These are phyloP conservation scores for Coturnix japonica DNA, from an alignment of 2,113 vertebrate species.

Conservation along the genomic window DNA sequence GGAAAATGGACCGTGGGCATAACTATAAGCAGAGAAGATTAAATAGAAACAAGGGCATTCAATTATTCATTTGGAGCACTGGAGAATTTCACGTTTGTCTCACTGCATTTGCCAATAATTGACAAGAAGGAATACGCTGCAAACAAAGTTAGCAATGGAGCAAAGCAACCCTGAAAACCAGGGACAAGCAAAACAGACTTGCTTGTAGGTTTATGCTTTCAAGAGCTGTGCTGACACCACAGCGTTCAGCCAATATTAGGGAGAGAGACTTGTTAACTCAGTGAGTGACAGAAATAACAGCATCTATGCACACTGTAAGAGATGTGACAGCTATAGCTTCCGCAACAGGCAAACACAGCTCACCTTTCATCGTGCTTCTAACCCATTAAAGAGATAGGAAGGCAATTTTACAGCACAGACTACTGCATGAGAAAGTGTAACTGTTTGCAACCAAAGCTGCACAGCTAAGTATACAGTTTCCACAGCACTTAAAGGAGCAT, in stretches of 20 bases:
- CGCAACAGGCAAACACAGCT: fast-evolving
- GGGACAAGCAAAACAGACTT: too few species aligned
- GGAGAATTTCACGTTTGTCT: background rate
- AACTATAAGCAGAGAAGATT: background rate
- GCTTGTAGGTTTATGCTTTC: background rate
- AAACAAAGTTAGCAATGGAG: background rate
- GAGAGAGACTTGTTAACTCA: fast-evolving
- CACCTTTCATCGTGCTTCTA: background rate
- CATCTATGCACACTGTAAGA: background rate
- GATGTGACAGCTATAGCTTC: background rate
- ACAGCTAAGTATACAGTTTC: background rate
- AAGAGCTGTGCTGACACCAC: background rate
- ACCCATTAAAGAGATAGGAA: background rate
- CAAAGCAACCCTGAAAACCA: background rate
- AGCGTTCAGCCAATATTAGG: background rate
- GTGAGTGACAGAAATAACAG: background rate
- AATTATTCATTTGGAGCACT: constrained; percentile 32
- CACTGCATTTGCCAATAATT: background rate
- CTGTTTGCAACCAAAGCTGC: background rate
- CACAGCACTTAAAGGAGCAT: background rate
- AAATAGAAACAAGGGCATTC: constrained; percentile 15
- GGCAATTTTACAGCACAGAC: background rate
- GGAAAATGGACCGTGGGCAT: background rate
- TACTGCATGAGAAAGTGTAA: background rate
- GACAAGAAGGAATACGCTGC: background rate